Evolutionary conservation across 2,888 invertebrate genomes (phyloP).

Genomic region (Emesis russula): DNA sequence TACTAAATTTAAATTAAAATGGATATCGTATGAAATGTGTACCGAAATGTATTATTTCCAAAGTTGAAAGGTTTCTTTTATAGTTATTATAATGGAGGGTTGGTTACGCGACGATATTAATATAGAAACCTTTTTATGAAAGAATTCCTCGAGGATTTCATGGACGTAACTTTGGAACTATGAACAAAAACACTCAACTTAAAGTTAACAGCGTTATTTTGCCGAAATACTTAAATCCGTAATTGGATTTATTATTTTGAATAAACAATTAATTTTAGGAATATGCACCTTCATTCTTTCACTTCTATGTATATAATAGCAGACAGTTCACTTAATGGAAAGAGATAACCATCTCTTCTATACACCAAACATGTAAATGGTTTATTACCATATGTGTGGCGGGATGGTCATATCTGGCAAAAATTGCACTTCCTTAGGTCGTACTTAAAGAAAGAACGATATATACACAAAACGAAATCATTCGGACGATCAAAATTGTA

Average conservation of each 20-base stretch:
- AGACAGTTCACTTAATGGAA: no score
- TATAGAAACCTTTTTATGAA: neutral
- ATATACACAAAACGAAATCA: no score
- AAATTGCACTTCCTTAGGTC: no score
- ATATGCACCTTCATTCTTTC: no score
- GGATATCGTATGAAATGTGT: neutral
- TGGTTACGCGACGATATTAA: slow-evolving; percentile 1
- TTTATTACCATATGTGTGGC: no score
- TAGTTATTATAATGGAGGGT: slow-evolving; percentile 9
- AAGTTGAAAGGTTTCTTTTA: slow-evolving; percentile 9
- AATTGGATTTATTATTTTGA: neutral
- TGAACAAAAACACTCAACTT: neutral
- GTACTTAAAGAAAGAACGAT: no score
- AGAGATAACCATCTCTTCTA: no score
- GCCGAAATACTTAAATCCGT: neutral
- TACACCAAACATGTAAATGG: no score
- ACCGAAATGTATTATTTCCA: neutral
- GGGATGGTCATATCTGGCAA: no score
- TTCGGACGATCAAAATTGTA: no score
- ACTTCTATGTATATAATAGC: no score
- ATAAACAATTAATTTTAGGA: neutral
- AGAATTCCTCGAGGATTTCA: neutral
- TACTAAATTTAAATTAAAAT: slow-evolving; percentile 11
- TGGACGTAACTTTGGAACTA: neutral
- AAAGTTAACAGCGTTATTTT: neutral